phyloP scores from a whole-genome alignment of 2,113 vertebrate genomes.

The Peucedramus taeniatus region DNA sequence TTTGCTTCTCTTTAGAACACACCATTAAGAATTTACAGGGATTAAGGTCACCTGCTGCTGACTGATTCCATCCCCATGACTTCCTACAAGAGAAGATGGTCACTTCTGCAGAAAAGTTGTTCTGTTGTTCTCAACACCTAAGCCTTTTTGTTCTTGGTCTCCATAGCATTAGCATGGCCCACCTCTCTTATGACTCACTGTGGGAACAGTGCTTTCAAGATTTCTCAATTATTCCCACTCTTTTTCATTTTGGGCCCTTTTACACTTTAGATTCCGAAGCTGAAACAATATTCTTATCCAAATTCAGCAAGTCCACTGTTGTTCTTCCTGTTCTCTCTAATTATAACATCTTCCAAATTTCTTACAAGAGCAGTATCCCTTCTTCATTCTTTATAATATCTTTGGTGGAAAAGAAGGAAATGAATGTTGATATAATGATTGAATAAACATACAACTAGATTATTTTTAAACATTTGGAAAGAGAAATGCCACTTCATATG shows the following conservation, averaged over 20 bases:
- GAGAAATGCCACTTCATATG: background rate
- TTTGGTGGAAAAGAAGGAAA: background rate
- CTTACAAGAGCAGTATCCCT: background rate
- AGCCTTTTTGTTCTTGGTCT: background rate
- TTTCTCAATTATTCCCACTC: background rate
- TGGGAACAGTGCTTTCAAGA: background rate
- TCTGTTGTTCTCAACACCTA: background rate
- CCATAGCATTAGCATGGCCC: background rate
- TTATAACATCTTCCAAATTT: background rate
- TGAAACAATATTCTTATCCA: background rate
- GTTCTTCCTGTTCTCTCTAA: background rate
- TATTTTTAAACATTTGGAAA: background rate
- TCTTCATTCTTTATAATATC: background rate
- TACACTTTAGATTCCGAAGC: background rate
- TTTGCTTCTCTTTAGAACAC: background rate
- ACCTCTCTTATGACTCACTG: background rate
- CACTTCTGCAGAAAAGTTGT: background rate
- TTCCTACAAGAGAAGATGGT: background rate
- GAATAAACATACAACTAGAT: background rate
- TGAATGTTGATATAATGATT: accelerated
- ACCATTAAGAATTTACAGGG: background rate
- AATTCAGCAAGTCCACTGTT: background rate
- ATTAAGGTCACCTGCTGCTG: background rate
- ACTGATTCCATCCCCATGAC: background rate
- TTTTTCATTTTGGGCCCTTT: background rate